phyloP scores from a whole-genome alignment of 2,888 invertebrate species.

The Apamea epomidion region DNA sequence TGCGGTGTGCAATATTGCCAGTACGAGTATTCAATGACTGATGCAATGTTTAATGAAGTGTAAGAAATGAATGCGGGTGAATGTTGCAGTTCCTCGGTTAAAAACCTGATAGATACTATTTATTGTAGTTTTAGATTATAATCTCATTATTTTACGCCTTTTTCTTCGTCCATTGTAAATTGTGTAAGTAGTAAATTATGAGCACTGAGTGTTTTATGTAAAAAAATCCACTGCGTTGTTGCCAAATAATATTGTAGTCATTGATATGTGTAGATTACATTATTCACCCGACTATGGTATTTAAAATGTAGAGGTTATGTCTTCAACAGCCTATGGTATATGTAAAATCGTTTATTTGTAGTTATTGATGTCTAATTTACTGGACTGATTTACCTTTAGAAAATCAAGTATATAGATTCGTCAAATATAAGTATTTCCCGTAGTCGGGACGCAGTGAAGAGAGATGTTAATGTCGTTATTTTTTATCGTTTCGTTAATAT shows the following conservation, averaged over 20 bases:
- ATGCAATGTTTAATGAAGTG: slow-evolving; percentile 64
- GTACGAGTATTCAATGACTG: slow-evolving; percentile 58
- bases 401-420: slow-evolving; percentile 9
- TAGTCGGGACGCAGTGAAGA: slow-evolving; percentile 41
- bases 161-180: slow-evolving; percentile 68
- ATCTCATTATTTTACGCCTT: slow-evolving; percentile 67
- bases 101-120: slow-evolving; percentile 66
- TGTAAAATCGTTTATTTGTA: slow-evolving; percentile 17
- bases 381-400: slow-evolving; percentile 12
- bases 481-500: slow-evolving; percentile 20
- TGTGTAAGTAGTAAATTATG: slow-evolving; percentile 58
- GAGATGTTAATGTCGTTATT: background rate
- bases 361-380: slow-evolving; percentile 25
- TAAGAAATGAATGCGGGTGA: slow-evolving; percentile 65
- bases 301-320: slow-evolving; percentile 16
- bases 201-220: slow-evolving; percentile 66
- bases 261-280: slow-evolving; percentile 42
- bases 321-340: slow-evolving; percentile 3
- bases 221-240: slow-evolving; percentile 63
- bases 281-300: slow-evolving; percentile 47
- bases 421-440: slow-evolving; percentile 7
- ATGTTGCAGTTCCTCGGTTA: slow-evolving; percentile 70
- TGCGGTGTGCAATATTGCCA: slow-evolving; percentile 61
- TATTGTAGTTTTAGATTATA: slow-evolving; percentile 64
- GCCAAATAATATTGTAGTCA: slow-evolving; percentile 65